Percentiles rank a stretch among this genome's conserved stretches.
Evolutionary conservation across 2,888 invertebrate species (phyloP).

Genomic region (Eilema depressum): DNA sequence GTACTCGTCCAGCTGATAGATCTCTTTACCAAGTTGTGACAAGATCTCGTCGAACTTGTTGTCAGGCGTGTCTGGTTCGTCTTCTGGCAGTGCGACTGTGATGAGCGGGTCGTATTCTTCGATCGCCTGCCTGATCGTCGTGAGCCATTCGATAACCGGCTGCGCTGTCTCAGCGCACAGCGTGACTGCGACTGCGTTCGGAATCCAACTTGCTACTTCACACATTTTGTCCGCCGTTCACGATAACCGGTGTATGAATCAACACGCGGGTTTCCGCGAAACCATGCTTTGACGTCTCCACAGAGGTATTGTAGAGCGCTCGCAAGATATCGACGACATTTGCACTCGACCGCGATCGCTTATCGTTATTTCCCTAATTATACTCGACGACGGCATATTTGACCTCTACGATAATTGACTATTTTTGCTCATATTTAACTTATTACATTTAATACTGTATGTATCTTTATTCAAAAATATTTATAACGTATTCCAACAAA

Average conservation of each 20-base stretch:
- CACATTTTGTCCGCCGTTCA: slow-evolving; percentile 71
- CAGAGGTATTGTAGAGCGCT: slow-evolving; percentile 49
- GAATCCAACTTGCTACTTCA: slow-evolving; percentile 84
- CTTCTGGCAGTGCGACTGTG: slow-evolving; percentile 63
- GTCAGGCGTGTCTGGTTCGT: slow-evolving; percentile 59
- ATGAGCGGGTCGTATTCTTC: slow-evolving; percentile 82
- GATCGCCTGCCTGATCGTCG: slow-evolving; percentile 69
- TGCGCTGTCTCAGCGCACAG: slow-evolving; percentile 73
- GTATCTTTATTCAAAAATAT: not conserved
- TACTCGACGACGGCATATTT: slow-evolving; percentile 64
- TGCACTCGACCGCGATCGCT: slow-evolving; percentile 81
- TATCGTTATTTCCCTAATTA: slow-evolving; percentile 78
- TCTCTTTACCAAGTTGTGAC: slow-evolving; percentile 81
- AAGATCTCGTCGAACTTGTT: slow-evolving; percentile 83
- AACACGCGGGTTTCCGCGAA: slow-evolving; percentile 80
- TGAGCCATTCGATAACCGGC: slow-evolving; percentile 80
- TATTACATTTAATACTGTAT: not conserved
- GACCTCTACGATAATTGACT: slow-evolving; percentile 65
- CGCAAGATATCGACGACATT: slow-evolving; percentile 74
- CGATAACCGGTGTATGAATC: slow-evolving; percentile 86
- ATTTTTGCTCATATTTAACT: slow-evolving; percentile 32
- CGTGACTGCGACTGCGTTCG: slow-evolving; percentile 81
- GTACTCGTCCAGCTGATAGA: slow-evolving; percentile 81
- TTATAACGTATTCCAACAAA: not conserved
- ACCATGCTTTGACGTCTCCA: slow-evolving; percentile 69